Evolutionary conservation across 2,113 vertebrate genomes (phyloP).

Genomic region (Alectura lathami): DNA sequence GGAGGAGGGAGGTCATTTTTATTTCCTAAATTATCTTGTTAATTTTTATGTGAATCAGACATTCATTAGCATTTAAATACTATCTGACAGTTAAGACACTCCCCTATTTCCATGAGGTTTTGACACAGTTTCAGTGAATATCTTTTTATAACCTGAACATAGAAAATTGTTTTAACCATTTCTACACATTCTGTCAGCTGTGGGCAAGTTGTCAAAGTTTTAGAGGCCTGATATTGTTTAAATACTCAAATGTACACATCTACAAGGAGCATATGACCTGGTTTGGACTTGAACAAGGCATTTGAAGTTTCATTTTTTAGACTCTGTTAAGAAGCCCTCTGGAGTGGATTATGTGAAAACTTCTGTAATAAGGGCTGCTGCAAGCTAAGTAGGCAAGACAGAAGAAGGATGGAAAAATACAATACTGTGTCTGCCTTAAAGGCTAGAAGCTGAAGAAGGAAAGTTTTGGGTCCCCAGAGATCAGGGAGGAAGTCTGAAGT

Average conservation of each 20-base stretch:
- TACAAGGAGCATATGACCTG: not conserved
- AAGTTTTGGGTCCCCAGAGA: not conserved
- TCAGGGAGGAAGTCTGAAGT: not conserved
- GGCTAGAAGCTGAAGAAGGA: not conserved
- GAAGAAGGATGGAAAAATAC: not conserved
- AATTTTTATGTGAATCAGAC: slow-evolving; percentile 46
- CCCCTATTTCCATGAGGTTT: slow-evolving; percentile 41
- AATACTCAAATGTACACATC: not conserved
- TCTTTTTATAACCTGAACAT: slow-evolving; percentile 30
- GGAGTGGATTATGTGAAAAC: not conserved
- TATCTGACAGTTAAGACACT: slow-evolving; percentile 59
- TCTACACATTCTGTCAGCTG: not conserved
- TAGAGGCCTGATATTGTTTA: slow-evolving; percentile 13
- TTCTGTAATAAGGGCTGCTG: not conserved
- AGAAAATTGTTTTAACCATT: slow-evolving; percentile 42
- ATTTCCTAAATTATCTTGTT: slow-evolving; percentile 51
- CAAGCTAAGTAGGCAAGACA: not conserved
- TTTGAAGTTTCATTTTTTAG: not conserved
- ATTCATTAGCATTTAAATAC: slow-evolving; percentile 63
- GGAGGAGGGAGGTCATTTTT: slow-evolving; percentile 26
- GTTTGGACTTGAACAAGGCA: not conserved
- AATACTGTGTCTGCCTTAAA: not conserved
- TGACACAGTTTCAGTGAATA: slow-evolving; percentile 29
- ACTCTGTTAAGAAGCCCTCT: not conserved
- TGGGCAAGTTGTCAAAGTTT: slow-evolving; percentile 8